These are phyloP conservation scores for Melanophora roralis DNA, from an alignment of 2,888 invertebrate genomes.

Conservation along the genomic window DNA sequence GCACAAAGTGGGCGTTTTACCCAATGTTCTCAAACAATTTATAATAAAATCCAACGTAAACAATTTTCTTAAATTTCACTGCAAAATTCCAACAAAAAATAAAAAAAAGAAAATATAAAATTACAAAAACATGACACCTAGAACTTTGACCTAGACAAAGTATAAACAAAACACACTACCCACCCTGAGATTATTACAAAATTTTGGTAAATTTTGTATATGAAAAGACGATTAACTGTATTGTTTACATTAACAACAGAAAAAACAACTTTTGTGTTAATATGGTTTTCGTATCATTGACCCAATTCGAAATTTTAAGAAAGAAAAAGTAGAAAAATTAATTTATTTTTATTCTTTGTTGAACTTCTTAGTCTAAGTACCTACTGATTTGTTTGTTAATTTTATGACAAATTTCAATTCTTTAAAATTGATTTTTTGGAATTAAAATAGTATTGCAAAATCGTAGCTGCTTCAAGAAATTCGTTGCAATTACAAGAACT, in stretches of 20 bases:
- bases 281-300: conserved; percentile 48
- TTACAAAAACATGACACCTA: background rate
- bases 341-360: too few species aligned
- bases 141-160: background rate
- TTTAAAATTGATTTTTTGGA: too few species aligned
- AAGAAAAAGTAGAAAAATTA: background rate
- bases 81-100: background rate
- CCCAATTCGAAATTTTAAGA: conserved; percentile 44
- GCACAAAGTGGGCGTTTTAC: background rate
- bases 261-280: background rate
- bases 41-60: background rate
- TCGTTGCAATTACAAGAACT: too few species aligned
- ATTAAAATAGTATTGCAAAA: too few species aligned
- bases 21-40: background rate
- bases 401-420: too few species aligned
- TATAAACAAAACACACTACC: background rate
- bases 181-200: background rate
- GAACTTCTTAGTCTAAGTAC: too few species aligned
- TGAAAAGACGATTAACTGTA: conserved; percentile 22
- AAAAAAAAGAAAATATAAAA: background rate
- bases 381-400: too few species aligned
- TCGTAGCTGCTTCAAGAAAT: too few species aligned
- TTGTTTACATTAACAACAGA: conserved; percentile 10
- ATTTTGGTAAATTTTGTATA: background rate
- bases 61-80: background rate